Percentiles rank a stretch among this genome's conserved stretches.
Conservation (phyloP, 2,888 invertebrate genomes). For the Apamea epomidion region DNA sequence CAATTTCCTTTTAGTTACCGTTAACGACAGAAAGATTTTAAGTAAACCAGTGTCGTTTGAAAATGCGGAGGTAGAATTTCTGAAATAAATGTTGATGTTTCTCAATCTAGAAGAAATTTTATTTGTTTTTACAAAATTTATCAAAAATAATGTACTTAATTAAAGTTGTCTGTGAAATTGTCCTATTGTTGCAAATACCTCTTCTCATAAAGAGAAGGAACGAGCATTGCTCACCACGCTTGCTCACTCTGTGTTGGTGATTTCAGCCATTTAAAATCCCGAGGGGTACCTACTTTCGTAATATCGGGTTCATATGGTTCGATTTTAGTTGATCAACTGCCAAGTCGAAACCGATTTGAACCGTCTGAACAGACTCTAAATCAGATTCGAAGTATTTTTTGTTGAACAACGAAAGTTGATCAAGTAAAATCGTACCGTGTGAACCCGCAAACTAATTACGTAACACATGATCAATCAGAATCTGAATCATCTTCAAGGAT, state of each 20-base stretch:
- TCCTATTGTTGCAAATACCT: not conserved
- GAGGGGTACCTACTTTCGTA: no score
- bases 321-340: not conserved
- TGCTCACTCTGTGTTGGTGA: not conserved
- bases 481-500: no score
- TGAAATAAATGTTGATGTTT: constrained; percentile 19
- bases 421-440: no score
- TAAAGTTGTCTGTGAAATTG: not conserved
- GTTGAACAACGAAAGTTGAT: no score
- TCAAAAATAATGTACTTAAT: not conserved
- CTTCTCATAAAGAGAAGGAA: no score
- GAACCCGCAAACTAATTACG: no score
- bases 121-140: not conserved
- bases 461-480: no score
- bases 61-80: not conserved
- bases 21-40: not conserved
- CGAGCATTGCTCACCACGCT: not conserved
- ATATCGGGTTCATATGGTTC: not conserved
- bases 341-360: not conserved
- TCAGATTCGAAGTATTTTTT: not conserved
- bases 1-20: not conserved
- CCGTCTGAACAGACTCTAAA: not conserved
- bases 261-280: not conserved
- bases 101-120: not conserved
- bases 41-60: not conserved